Percentiles rank a stretch among this genome's conserved stretches.
Conservation (phyloP, 2,797 vertebrate species). For the Rhynchotus rufescens region DNA sequence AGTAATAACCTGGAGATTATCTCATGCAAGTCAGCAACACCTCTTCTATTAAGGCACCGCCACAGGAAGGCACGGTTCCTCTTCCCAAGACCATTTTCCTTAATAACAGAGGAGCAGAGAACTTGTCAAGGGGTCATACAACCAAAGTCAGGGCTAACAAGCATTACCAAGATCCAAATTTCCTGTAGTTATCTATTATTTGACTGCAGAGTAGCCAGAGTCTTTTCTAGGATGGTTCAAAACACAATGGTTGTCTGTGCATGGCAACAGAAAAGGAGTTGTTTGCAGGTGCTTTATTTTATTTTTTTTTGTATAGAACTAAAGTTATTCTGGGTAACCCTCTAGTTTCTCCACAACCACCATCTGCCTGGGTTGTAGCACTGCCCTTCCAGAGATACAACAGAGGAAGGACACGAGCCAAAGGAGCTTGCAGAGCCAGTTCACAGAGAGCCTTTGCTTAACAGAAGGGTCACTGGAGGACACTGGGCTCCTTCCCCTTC, state of each 20-base stretch:
- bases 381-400: neutral
- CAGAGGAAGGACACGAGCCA: neutral
- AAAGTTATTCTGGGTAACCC: neutral
- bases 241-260: neutral
- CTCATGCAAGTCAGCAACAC: neutral
- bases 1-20: constrained; percentile 36
- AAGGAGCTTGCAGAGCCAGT: neutral
- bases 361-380: neutral
- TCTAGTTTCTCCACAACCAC: neutral
- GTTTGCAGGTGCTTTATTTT: neutral
- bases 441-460: neutral
- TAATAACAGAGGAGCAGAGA: neutral
- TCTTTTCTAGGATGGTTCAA: neutral
- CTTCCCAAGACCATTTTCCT: neutral
- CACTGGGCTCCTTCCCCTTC: neutral
- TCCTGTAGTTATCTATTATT: neutral
- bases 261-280: neutral
- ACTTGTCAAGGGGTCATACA: neutral
- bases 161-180: neutral
- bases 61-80: constrained; percentile 1
- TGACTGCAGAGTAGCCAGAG: neutral
- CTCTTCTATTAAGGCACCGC: neutral
- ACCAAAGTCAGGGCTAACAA: neutral
- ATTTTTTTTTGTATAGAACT: neutral
- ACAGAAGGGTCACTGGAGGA: neutral